Base-by-base conservation (phyloP, 2,888 invertebrate species). In the Tiliacea citrago region DNA sequence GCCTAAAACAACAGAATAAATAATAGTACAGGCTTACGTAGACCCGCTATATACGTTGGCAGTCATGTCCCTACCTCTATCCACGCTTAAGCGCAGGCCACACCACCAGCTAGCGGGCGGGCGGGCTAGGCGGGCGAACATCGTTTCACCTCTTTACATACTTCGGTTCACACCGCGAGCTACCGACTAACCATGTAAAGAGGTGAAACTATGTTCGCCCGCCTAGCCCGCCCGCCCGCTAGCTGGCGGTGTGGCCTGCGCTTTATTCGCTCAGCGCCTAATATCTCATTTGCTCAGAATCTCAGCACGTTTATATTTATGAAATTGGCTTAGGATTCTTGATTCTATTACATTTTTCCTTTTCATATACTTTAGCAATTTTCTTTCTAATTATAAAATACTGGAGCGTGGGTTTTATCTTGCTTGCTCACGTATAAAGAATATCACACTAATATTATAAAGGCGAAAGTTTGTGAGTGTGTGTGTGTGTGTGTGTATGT, bases 231-330 rank as follows among this genome's bases (percentile, higher is more conserved):
- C n/a, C n/a, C n/a, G n/a, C n/a, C n/a, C n/a, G n/a, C n/a, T n/a
- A n/a, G n/a, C n/a, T n/a, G n/a, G n/a, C n/a, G n/a, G n/a, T n/a
- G n/a, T n/a, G n/a, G n/a, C n/a, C n/a, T n/a, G n/a, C n/a, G n/a
- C n/a, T 83, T 70, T 67, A 83, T 78, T 67, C 70, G 53, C 39
- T 47, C 24, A 65, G 45, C 69, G 49, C 55, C 35, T 83, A 73
- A 84, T 69, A 58, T 79, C 67, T 80, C 73, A 69, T 80, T 84
- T 73, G 69, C 73, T 69, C 65, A n/a, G 49, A 80, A 79, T 84
- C 81, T 42, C 62, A 35, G 58, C 84, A 68, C 81, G 68, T 80
- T 74, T 81, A 74, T 80, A 74, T 80, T 71, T 65, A 58, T 73
- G 63, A 74, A 81, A 84, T 80, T 74, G 81, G 51, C 70, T 84